Conservation (phyloP, 2,113 vertebrate species). For the Nestor notabilis region DNA sequence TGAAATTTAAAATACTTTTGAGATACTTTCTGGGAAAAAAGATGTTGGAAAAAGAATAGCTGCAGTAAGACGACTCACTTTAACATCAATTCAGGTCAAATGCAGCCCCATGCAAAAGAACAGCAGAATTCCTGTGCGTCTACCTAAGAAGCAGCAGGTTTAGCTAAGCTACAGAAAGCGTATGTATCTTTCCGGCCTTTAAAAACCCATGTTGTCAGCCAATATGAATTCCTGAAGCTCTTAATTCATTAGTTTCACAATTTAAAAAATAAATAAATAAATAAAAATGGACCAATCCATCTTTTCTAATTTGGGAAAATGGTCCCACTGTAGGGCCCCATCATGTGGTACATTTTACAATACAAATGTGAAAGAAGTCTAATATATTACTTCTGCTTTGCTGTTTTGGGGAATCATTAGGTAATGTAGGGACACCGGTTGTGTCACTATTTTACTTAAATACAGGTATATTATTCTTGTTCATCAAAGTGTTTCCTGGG, state of each 20-base stretch:
- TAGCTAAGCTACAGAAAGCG: not conserved
- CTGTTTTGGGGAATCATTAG: not conserved
- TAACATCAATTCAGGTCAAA: not conserved
- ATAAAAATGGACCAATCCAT: not conserved
- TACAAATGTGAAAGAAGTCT: not conserved
- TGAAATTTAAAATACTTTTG: not conserved
- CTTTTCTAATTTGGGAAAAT: not conserved
- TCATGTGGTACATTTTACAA: not conserved
- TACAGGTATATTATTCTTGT: not conserved
- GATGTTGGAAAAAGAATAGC: not conserved
- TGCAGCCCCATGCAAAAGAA: not conserved
- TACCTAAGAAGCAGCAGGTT: not conserved
- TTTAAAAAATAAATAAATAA: not conserved
- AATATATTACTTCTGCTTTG: not conserved
- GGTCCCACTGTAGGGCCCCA: not conserved
- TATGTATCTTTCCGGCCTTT: accelerated
- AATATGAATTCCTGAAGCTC: not conserved
- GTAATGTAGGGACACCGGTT: not conserved
- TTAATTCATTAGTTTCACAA: not conserved
- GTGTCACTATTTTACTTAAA: not conserved
- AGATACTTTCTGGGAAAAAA: not conserved
- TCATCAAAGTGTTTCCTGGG: not conserved
- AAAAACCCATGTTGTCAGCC: not conserved
- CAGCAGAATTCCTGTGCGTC: not conserved
- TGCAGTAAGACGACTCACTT: not conserved